Evolutionary conservation across 2,797 vertebrate species (phyloP), one percentile per base, ranked within the genome.

Genomic region (Sparidentex hasta): DNA sequence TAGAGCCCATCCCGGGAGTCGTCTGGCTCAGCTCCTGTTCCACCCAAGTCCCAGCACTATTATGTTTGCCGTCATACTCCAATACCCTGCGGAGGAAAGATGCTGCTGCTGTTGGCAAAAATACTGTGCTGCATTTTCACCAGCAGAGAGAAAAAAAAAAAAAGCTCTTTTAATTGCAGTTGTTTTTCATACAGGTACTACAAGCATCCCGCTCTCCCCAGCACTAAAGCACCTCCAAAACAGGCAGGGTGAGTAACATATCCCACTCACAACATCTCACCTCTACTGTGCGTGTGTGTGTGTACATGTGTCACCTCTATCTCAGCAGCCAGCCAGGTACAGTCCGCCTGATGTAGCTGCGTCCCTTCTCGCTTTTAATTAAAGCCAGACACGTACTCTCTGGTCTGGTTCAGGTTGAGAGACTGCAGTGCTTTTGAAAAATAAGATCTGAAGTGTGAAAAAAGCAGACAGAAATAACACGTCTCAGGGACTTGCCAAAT

Each of bases 211-310:
- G 72, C 95, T 96, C 87, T 95, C 96, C 82, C 96, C 96, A 89
- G 95, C 96, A 86, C 91, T 96, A 93, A 96, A 96, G 93, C 95
- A 96, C 82, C 95, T 96, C 78, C 95, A 96, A 93, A 96, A 93
- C 95, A 96, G 96, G 83, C 96, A 96, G 93, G 96, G 96, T 96
- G 93, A 96, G 96, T 96, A 93, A 92, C 80, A 76, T 38, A 84
- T 74, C 86, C 90, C 85, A 79, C 84, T 88, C 81, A 52, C 70
- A 68, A 38, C 76, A 86, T 74, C 81, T 82, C 82, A 81, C 70
- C 52, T 79, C 29, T 7, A 76, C 48, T 86, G 50, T 85, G 58
- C 44, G 21, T 55, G 71, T 65, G 65, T 55, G 51, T 47, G 55
- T 54, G 63, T 63, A 56, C 54, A 51, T 70, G 59, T 87, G 82